Conservation (phyloP, 2,113 vertebrate genomes). For the Dromiciops gliroides region DNA sequence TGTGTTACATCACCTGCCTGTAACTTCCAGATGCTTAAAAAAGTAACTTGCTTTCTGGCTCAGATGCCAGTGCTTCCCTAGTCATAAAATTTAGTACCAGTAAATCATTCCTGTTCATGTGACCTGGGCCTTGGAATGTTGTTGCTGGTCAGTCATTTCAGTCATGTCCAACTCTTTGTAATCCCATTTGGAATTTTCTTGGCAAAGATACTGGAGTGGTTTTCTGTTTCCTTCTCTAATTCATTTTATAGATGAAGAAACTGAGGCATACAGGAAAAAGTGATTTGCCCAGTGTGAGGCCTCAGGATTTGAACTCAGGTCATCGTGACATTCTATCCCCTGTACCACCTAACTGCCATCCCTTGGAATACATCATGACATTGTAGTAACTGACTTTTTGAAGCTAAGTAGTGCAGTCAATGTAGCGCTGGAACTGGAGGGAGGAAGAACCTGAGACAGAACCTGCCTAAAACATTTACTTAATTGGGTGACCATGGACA, state of each 20-base stretch:
- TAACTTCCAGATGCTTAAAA: slow-evolving; percentile 84
- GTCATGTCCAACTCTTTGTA: background rate
- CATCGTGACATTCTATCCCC: background rate
- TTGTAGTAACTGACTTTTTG: background rate
- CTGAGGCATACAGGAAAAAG: background rate
- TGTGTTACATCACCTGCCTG: slow-evolving; percentile 78
- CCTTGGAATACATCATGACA: background rate
- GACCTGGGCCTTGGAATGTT: background rate
- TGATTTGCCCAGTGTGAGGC: background rate
- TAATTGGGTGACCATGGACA: too few species aligned
- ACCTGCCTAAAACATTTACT: background rate
- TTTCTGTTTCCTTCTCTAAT: background rate
- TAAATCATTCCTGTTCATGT: slow-evolving; percentile 9
- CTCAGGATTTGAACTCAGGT: background rate
- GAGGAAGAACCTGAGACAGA: background rate
- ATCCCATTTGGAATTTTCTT: background rate
- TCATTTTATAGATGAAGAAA: background rate
- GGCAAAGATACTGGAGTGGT: background rate
- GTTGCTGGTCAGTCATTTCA: background rate
- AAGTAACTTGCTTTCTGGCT: slow-evolving; percentile 76
- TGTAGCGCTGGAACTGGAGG: background rate
- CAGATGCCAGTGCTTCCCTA: slow-evolving; percentile 73
- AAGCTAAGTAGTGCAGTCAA: background rate
- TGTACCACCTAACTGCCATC: background rate
- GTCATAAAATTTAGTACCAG: slow-evolving; percentile 75